phyloP scores from a whole-genome alignment of 2,888 invertebrate species.

The Athetis lepigone region DNA sequence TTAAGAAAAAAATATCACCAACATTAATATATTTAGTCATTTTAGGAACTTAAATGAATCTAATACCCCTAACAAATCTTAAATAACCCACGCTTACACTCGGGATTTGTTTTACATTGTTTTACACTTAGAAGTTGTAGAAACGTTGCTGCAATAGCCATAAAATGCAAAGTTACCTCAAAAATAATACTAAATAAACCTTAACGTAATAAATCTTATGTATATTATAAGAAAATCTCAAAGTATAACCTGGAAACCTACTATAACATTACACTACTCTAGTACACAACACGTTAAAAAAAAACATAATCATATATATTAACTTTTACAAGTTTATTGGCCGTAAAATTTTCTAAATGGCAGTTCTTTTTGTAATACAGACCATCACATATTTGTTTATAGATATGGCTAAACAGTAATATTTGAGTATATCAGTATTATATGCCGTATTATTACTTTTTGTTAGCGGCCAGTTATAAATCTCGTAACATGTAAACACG shows the following conservation, averaged over 20 bases:
- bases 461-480: background rate
- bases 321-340: slow-evolving; percentile 1
- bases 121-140: no score
- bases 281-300: slow-evolving; percentile 9
- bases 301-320: background rate
- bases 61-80: slow-evolving; percentile 4
- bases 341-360: slow-evolving; percentile 21
- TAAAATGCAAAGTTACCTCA: no score
- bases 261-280: background rate
- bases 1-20: background rate
- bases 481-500: no score
- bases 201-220: no score
- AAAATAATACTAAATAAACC: no score
- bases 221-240: background rate
- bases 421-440: no score
- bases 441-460: no score
- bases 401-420: background rate
- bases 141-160: no score
- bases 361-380: slow-evolving; percentile 3
- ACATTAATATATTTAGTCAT: background rate
- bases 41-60: slow-evolving; percentile 24
- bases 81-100: no score
- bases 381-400: background rate
- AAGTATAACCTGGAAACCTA: background rate
- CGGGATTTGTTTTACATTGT: background rate